Conservation (phyloP, 1,140 invertebrate genomes). For the Melanaphis sacchari region DNA sequence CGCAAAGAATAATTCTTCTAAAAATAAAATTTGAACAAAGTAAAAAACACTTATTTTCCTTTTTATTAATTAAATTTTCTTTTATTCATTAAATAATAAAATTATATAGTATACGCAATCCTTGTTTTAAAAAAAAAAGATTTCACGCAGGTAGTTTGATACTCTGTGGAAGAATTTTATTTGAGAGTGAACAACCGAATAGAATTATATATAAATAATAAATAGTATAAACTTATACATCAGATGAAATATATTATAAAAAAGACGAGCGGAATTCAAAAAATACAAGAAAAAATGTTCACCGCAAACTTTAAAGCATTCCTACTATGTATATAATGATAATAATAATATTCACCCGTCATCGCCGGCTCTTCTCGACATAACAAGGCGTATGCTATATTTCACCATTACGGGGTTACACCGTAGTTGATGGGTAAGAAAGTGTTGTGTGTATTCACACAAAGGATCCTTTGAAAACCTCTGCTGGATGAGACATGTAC, state of each 20-base stretch:
- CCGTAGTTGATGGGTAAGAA: background rate
- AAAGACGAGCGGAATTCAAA: background rate
- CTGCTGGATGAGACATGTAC: background rate
- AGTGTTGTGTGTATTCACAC: background rate
- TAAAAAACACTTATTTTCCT: background rate
- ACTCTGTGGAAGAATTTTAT: background rate
- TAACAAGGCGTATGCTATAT: background rate
- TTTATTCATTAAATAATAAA: background rate
- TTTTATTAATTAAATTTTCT: background rate
- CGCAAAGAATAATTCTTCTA: background rate
- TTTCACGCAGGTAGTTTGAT: background rate
- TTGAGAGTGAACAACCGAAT: background rate
- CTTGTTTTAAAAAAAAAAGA: background rate
- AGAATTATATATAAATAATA: background rate
- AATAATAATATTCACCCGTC: background rate
- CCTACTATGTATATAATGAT: background rate
- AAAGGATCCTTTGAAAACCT: constrained; percentile 10
- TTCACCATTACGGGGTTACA: background rate
- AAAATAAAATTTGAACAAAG: background rate
- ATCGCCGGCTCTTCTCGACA: background rate
- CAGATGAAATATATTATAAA: background rate
- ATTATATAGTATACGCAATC: background rate
- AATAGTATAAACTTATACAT: background rate
- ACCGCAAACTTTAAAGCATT: background rate
- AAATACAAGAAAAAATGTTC: background rate